Conservation (phyloP, 2,888 invertebrate genomes). For the Gnatocerus cornutus region DNA sequence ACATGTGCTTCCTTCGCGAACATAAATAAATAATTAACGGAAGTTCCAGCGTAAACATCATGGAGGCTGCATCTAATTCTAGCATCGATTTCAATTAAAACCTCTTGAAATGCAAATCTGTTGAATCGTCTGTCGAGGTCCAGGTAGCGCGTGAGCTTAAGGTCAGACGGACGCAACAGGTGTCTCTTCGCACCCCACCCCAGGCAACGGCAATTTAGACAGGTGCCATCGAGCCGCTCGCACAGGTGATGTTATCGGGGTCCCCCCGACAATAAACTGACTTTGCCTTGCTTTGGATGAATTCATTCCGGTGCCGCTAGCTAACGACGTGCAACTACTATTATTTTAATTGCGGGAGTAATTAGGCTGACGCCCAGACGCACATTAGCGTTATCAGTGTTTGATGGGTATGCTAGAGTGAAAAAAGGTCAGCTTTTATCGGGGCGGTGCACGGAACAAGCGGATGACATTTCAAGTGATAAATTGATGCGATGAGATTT, state of each 20-base stretch:
- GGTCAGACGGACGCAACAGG: constrained; percentile 42
- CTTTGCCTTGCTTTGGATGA: constrained; percentile 6
- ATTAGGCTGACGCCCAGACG: constrained; percentile 17
- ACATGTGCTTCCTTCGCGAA: constrained; percentile 6
- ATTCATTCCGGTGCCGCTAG: background rate
- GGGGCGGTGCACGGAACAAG: background rate
- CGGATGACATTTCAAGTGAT: constrained; percentile 2
- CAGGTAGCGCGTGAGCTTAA: constrained; percentile 10
- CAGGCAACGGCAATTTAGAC: constrained; percentile 28
- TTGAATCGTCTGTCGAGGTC: background rate
- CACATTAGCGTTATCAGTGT: constrained; percentile 7
- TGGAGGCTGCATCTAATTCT: background rate
- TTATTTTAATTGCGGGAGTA: constrained; percentile 6
- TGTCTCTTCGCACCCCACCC: constrained; percentile 19
- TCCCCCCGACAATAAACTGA: constrained; percentile 6
- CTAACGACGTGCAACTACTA: background rate
- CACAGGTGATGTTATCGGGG: constrained; percentile 40
- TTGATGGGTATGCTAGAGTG: background rate
- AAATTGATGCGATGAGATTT: background rate
- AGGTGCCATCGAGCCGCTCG: constrained; percentile 35
- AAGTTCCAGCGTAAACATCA: background rate
- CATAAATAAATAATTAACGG: constrained; percentile 18
- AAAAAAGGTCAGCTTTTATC: constrained; percentile 11
- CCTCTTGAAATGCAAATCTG: constrained; percentile 1
- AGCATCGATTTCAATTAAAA: background rate